These are phyloP conservation scores for Catostomus latipinnis DNA, from an alignment of 2,797 vertebrate genomes.

Conservation along the genomic window DNA sequence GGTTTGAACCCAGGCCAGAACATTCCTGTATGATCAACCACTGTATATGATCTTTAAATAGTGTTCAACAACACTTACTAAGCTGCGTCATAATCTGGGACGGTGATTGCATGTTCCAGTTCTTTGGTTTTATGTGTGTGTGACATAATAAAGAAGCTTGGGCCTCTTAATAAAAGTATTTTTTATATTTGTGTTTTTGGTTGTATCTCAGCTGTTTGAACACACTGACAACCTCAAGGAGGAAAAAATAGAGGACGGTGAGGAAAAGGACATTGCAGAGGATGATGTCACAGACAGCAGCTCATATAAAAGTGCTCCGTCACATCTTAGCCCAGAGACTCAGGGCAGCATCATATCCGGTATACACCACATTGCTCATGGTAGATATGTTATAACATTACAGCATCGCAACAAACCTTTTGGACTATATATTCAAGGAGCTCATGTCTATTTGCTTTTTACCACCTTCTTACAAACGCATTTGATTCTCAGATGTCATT, in stretches of 20 bases:
- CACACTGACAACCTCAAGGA: neutral
- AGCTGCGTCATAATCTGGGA: too few species aligned
- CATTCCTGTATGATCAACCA: too few species aligned
- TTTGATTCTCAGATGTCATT: constrained; percentile 63
- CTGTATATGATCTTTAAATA: too few species aligned
- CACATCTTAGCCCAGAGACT: constrained; percentile 35
- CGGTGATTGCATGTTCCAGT: too few species aligned
- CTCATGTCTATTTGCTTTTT: neutral
- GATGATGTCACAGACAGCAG: constrained; percentile 36
- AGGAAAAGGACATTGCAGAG: constrained; percentile 60
- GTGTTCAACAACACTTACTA: too few species aligned
- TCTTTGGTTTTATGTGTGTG: neutral
- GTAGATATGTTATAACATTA: neutral
- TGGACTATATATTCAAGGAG: neutral
- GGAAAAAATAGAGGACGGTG: constrained; percentile 13
- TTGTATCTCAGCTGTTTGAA: constrained; percentile 55
- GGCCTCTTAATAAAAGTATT: neutral
- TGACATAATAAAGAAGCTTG: neutral
- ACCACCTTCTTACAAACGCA: neutral
- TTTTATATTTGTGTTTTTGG: constrained; percentile 1
- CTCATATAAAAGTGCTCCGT: constrained; percentile 49
- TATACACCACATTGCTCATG: neutral
- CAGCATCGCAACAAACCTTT: neutral
- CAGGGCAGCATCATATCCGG: constrained; percentile 8
- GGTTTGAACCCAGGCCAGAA: too few species aligned